Conservation (phyloP, 2,888 invertebrate species). For the Galerucella nymphaeae region DNA sequence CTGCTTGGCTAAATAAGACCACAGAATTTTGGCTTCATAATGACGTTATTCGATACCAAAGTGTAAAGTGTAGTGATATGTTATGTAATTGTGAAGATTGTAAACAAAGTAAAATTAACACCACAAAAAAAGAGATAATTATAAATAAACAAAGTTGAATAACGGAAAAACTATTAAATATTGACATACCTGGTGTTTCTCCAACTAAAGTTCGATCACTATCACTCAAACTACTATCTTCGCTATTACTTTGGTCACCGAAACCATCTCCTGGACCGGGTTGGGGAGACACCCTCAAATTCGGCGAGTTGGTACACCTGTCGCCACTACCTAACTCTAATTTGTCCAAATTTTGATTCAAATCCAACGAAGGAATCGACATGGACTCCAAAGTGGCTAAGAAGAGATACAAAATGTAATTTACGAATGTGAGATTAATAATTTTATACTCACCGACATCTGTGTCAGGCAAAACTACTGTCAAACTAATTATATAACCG, state of each 20-base stretch:
- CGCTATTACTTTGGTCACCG: constrained; percentile 77
- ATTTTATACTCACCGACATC: constrained; percentile 66
- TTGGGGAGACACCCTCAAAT: constrained; percentile 58
- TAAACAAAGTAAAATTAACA: no score
- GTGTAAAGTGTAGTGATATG: no score
- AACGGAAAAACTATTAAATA: background rate
- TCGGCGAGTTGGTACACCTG: constrained; percentile 55
- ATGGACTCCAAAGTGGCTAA: constrained; percentile 66
- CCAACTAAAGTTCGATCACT: constrained; percentile 75
- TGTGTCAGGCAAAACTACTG: constrained; percentile 72
- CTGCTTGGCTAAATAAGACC: no score
- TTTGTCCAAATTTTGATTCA: constrained; percentile 58
- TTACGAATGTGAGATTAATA: background rate
- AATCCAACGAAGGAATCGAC: constrained; percentile 67
- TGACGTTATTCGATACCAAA: no score
- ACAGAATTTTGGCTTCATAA: no score
- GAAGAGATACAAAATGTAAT: constrained; percentile 14
- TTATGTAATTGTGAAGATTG: no score
- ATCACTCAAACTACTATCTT: constrained; percentile 81
- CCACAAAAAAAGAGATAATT: no score
- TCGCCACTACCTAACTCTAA: constrained; percentile 51
- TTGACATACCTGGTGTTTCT: constrained; percentile 67
- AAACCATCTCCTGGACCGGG: constrained; percentile 57
- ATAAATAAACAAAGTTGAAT: no score
- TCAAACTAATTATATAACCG: constrained; percentile 72